These are phyloP conservation scores for Dasypolia templi DNA, from an alignment of 2,888 invertebrate species.

Conservation along the genomic window DNA sequence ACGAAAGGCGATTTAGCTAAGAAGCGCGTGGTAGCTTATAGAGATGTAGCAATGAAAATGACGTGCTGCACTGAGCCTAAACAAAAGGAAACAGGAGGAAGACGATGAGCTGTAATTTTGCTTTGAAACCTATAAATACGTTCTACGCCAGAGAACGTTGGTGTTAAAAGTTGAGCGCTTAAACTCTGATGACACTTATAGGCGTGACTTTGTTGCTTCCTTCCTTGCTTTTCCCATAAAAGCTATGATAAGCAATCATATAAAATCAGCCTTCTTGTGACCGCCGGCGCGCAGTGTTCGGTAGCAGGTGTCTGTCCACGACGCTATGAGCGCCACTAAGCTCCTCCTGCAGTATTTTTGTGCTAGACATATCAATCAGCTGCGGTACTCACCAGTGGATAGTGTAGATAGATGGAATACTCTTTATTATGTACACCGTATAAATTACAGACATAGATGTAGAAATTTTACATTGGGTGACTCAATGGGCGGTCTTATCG, in stretches of 20 bases:
- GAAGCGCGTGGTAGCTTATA: not conserved
- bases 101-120: not conserved
- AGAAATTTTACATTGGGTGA: too few relatives aligned
- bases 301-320: constrained; percentile 27
- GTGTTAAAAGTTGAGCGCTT: not conserved
- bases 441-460: too few relatives aligned
- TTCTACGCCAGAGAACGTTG: not conserved
- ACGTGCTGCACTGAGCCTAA: not conserved
- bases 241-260: not conserved
- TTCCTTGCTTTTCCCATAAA: not conserved
- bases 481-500: too few relatives aligned
- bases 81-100: not conserved
- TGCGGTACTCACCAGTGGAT: not conserved
- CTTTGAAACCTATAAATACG: not conserved
- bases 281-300: not conserved
- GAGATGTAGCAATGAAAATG: not conserved
- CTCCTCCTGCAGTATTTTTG: constrained; percentile 16
- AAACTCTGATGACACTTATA: not conserved
- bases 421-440: too few relatives aligned
- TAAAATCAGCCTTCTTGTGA: not conserved
- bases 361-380: constrained; percentile 15
- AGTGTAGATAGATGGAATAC: too few relatives aligned
- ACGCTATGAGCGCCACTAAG: constrained; percentile 11
- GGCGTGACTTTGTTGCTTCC: not conserved
- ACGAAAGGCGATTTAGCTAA: not conserved